Evolutionary conservation across 2,113 vertebrate species (phyloP).

Genomic region (Corythaixoides concolor): DNA sequence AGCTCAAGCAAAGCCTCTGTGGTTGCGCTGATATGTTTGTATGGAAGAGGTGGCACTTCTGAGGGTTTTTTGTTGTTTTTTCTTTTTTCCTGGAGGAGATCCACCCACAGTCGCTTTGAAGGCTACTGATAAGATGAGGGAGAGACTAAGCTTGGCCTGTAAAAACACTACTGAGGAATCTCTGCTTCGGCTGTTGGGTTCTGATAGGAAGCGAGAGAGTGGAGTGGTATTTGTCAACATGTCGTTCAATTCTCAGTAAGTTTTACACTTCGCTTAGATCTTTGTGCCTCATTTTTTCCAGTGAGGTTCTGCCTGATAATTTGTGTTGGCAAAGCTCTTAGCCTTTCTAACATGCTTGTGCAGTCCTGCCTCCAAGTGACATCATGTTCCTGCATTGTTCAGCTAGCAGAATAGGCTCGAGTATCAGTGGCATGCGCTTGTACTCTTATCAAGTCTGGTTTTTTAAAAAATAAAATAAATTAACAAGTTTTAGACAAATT

Average conservation of each 20-base stretch:
- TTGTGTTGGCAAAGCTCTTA: slow-evolving; percentile 42
- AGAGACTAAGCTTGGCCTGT: slow-evolving; percentile 3
- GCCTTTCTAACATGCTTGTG: slow-evolving; percentile 12
- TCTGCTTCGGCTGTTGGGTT: slow-evolving; percentile 1
- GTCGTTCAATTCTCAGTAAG: slow-evolving; percentile 14
- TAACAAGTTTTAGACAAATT: neutral
- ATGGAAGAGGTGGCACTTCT: slow-evolving; percentile 42
- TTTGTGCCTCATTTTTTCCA: slow-evolving; percentile 61
- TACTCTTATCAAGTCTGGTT: neutral
- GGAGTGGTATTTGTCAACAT: slow-evolving; percentile 66
- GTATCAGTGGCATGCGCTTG: neutral
- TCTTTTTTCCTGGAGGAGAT: slow-evolving; percentile 29
- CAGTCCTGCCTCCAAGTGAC: neutral
- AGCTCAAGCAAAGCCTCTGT: slow-evolving; percentile 21
- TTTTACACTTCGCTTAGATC: slow-evolving; percentile 33
- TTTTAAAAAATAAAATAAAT: neutral
- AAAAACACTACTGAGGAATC: slow-evolving; percentile 53
- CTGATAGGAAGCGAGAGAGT: slow-evolving; percentile 51
- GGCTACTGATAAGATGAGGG: slow-evolving; percentile 57
- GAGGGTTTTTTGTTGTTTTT: neutral
- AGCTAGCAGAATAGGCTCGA: neutral
- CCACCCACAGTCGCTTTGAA: slow-evolving; percentile 60
- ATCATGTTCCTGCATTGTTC: slow-evolving; percentile 12
- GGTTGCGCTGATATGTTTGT: neutral
- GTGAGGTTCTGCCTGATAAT: slow-evolving; percentile 36